Percentiles rank a stretch among this genome's conserved stretches.
Evolutionary conservation across 2,797 vertebrate species (phyloP).

Genomic region (Otolemur crassicaudatus): DNA sequence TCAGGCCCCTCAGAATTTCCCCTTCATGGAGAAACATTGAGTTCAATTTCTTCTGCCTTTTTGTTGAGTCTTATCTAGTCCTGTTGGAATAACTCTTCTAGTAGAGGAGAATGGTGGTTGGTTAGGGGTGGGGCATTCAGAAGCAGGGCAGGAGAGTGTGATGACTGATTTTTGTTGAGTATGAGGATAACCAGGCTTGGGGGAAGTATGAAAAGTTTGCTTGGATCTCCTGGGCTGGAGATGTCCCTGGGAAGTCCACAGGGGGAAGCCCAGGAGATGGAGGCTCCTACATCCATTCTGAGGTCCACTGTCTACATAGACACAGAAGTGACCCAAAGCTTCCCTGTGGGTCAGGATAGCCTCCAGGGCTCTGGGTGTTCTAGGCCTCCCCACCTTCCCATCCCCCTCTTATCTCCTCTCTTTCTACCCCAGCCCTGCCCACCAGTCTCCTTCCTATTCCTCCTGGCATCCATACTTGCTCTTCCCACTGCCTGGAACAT

Average conservation of each 20-base stretch:
- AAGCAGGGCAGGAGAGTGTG: not conserved
- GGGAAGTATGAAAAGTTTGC: not conserved
- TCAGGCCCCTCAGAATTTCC: not conserved
- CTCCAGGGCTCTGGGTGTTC: not conserved
- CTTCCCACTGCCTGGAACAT: not conserved
- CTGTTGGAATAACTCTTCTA: not conserved
- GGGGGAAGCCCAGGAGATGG: not conserved
- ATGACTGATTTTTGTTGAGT: not conserved
- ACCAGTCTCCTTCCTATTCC: not conserved
- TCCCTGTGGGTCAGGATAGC: not conserved
- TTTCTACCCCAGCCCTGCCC: not conserved
- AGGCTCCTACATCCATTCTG: not conserved
- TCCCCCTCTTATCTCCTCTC: not conserved
- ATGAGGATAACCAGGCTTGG: not conserved
- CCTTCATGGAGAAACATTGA: not conserved
- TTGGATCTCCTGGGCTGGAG: not conserved
- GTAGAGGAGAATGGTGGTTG: not conserved
- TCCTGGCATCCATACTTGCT: not conserved
- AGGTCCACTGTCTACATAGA: not conserved
- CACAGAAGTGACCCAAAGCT: not conserved
- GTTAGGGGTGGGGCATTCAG: not conserved
- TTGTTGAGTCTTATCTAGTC: not conserved
- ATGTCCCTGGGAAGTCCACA: not conserved
- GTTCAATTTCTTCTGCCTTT: not conserved
- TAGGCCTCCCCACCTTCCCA: not conserved